Percentiles rank a stretch among this genome's conserved stretches.
phyloP scores from a whole-genome alignment of 2,888 invertebrate species.

The Leptopilina drosophilae region DNA sequence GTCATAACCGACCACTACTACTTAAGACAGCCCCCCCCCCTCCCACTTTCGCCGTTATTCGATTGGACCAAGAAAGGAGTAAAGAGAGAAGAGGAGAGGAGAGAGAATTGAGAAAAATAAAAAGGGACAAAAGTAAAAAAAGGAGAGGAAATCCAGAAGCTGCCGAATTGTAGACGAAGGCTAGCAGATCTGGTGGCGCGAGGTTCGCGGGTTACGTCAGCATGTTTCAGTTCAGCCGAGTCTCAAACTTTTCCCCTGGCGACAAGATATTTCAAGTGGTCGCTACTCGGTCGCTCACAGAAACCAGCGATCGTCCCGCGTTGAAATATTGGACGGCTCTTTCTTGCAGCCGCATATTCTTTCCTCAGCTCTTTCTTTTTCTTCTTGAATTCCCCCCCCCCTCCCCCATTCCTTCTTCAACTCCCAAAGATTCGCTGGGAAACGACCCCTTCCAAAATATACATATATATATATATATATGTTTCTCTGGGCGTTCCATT shows the following conservation, averaged over 20 bases:
- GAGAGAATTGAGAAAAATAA: conserved; percentile 47
- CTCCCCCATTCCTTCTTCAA: conserved; percentile 24
- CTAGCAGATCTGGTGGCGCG: conserved; percentile 43
- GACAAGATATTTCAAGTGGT: conserved; percentile 77
- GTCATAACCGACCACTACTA: conserved; percentile 24
- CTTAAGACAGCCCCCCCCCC: conserved; percentile 14
- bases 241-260: conserved; percentile 75
- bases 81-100: conserved; percentile 39
- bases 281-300: conserved; percentile 63
- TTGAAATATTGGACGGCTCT: conserved; percentile 76
- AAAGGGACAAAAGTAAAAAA: conserved; percentile 26
- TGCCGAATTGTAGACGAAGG: conserved; percentile 34
- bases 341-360: conserved; percentile 75
- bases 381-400: conserved; percentile 41
- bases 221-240: conserved; percentile 74
- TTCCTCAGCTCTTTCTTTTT: conserved; percentile 56
- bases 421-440: conserved; percentile 21
- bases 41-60: not conserved
- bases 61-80: conserved; percentile 20
- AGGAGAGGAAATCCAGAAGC: conserved; percentile 18
- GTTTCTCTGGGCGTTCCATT: not conserved
- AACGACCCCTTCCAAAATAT: conserved; percentile 20
- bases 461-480: not conserved
- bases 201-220: conserved; percentile 75
- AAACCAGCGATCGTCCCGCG: conserved; percentile 64